Base-by-base conservation (phyloP, 1,140 invertebrate species). In the Eulimnadia texana region DNA sequence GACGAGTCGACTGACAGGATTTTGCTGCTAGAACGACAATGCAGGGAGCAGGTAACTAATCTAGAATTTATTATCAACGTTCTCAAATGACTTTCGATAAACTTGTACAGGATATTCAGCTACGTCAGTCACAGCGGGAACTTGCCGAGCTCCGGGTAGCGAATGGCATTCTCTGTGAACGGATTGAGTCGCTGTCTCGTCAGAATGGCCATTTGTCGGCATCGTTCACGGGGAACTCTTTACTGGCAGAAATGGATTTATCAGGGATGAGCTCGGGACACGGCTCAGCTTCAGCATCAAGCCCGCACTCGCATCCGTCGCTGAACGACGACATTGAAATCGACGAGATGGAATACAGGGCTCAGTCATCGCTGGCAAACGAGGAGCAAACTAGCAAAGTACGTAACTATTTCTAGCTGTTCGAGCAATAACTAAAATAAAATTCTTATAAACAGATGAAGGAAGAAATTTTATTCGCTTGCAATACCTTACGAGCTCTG, bases 1-100 rank as follows among this genome's bases (percentile, higher is more conserved):
- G 90, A 95, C 66, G 91, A 94, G 74, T 86, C 90, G 29, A 84
- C 85, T 56, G 90, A 95, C 73, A 81, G 89, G 70, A 91, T 93
- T 64, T 72, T 85, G 61, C 79, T 88, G 68, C 77, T 94, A 66
- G 90, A 94, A 71, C 80, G 85, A 70, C 84, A 90, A 70, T 79
- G 84, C 22, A 81, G 86, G 68, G 90, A 94, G 76, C 87, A 92
- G 75, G 86, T 90, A 64, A 70, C 66, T 13, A 16, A 42, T 42
- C 16, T 42, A 42, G 16, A 9, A 9, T 10, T 53, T 53, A 11
- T 53, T 9, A 20, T 24, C 19, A 53, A 53, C 19, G 6, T 9
- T 10, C 6, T 53, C 19, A 53, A 53, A 49, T 49, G 11, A n/a
- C 47, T 49, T 13, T 49, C 19, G 47, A 13, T 49, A 49, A 49